Evolutionary conservation across 2,888 invertebrate species (phyloP).

Genomic region (Penaeus monodon): DNA sequence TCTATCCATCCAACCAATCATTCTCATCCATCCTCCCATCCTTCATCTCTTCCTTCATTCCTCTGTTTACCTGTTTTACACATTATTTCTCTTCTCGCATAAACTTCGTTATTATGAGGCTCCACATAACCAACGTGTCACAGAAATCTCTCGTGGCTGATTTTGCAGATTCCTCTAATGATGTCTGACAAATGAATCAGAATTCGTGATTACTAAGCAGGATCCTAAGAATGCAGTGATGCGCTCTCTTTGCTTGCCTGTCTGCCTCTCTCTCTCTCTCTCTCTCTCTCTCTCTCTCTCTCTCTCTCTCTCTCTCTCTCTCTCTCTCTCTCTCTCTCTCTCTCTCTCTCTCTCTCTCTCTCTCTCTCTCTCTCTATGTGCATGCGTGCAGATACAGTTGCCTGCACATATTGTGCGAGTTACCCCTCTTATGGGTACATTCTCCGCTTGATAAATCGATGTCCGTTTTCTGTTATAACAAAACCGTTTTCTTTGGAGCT

Average conservation of each 20-base stretch:
- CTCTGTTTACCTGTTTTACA: no score
- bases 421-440: neutral
- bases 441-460: neutral
- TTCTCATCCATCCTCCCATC: neutral
- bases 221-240: no score
- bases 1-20: neutral
- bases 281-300: neutral
- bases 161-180: no score
- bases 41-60: no score
- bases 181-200: no score
- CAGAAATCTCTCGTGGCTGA: no score
- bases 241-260: neutral
- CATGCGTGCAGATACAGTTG: neutral
- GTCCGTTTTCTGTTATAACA: neutral
- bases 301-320: neutral
- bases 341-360: conserved; percentile 2
- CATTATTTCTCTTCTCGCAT: no score
- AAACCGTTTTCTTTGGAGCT: neutral
- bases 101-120: no score
- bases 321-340: neutral
- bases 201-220: no score
- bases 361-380: neutral
- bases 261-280: no score
- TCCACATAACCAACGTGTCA: no score
- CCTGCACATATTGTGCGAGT: no score